Conservation (phyloP, 2,888 invertebrate species). For the Anodontia alba region DNA sequence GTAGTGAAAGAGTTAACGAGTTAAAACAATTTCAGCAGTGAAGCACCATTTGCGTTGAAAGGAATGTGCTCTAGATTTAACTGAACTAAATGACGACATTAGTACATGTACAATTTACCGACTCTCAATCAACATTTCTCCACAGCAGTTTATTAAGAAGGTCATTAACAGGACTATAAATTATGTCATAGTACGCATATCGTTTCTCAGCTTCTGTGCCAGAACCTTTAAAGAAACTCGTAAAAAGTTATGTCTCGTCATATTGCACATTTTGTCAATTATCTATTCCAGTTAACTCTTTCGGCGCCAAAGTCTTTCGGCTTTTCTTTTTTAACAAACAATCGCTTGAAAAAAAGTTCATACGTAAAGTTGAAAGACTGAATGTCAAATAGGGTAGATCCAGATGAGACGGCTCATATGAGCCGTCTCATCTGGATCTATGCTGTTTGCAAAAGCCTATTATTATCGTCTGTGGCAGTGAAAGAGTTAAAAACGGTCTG, state of each 20-base stretch:
- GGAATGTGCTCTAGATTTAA: not conserved
- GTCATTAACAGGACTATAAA: not conserved
- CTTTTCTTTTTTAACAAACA: too few relatives aligned
- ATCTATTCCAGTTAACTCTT: not conserved
- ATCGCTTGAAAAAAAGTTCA: too few relatives aligned
- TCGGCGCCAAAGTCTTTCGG: not conserved
- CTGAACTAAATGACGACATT: not conserved
- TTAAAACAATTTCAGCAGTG: not conserved
- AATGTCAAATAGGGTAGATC: too few relatives aligned
- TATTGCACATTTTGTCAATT: not conserved
- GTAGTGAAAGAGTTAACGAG: too few relatives aligned
- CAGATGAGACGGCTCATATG: too few relatives aligned
- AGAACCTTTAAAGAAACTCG: not conserved
- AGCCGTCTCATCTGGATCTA: too few relatives aligned
- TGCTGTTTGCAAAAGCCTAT: too few relatives aligned
- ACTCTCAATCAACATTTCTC: not conserved
- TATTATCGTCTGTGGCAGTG: too few relatives aligned
- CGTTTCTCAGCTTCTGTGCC: not conserved
- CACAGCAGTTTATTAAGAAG: not conserved
- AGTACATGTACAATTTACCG: not conserved
- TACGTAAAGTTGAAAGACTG: too few relatives aligned
- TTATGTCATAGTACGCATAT: not conserved
- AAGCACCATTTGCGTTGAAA: not conserved
- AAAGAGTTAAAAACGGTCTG: too few relatives aligned
- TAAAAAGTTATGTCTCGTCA: not conserved